Evolutionary conservation across 1,140 invertebrate genomes (phyloP).

Genomic region (Pectinophora gossypiella): DNA sequence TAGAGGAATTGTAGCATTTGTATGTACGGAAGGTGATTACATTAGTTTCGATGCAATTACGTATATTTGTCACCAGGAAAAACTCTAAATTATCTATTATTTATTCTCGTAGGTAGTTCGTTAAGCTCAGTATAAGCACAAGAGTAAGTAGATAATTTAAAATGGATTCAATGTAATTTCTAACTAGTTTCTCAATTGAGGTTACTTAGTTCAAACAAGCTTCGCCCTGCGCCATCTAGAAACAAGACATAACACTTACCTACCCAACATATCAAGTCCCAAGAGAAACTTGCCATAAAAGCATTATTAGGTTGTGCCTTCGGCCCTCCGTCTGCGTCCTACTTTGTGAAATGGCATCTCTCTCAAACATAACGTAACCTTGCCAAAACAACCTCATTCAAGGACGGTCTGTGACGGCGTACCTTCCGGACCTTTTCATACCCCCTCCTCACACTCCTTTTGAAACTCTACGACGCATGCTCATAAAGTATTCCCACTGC

Average conservation of each 20-base stretch:
- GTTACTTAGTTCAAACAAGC: background rate
- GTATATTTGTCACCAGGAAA: too few species aligned
- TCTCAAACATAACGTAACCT: constrained; percentile 29
- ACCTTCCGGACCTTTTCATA: constrained; percentile 31
- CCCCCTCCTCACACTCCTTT: constrained; percentile 17
- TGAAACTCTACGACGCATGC: constrained; percentile 25
- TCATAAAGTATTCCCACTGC: constrained; percentile 10
- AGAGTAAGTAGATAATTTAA: too few species aligned
- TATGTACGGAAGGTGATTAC: too few species aligned
- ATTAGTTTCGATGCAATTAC: too few species aligned
- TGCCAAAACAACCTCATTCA: constrained; percentile 42
- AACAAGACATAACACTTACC: background rate
- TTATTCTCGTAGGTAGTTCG: too few species aligned
- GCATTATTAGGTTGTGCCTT: background rate
- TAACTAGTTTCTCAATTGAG: background rate
- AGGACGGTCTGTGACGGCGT: constrained; percentile 31
- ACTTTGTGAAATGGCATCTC: background rate
- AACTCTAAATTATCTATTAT: too few species aligned
- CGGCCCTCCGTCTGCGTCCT: background rate
- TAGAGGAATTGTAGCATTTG: background rate
- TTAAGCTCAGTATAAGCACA: too few species aligned
- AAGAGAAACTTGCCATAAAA: background rate
- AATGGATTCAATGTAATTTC: too few species aligned
- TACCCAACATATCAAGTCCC: background rate
- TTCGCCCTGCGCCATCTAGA: too few species aligned